Evolutionary conservation across 2,797 vertebrate species (phyloP).

Genomic region (Chiloscyllium punctatum): DNA sequence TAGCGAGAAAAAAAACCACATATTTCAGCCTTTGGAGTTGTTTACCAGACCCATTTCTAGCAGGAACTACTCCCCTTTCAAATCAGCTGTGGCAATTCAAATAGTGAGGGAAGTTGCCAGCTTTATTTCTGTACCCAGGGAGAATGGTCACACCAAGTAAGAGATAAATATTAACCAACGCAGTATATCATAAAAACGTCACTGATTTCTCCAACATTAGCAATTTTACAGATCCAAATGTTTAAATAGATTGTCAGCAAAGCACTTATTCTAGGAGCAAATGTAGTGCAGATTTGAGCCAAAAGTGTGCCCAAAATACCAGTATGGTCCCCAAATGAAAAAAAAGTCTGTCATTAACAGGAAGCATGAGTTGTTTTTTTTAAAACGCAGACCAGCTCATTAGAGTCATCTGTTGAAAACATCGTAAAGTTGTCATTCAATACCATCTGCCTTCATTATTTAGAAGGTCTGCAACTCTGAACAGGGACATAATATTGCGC

Average conservation of each 20-base stretch:
- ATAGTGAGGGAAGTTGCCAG: background rate
- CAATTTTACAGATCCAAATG: background rate
- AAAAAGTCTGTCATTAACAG: background rate
- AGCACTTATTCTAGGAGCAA: background rate
- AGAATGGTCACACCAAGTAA: too few species aligned
- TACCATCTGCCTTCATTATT: slow-evolving; percentile 4
- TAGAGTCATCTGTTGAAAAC: background rate
- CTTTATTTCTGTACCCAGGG: background rate
- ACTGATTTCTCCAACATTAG: background rate
- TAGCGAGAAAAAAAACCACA: too few species aligned
- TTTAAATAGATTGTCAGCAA: background rate
- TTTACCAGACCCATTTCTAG: background rate
- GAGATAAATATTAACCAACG: background rate
- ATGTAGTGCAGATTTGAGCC: background rate
- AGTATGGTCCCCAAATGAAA: background rate
- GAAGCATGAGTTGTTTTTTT: background rate
- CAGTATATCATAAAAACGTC: background rate
- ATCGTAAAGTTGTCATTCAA: background rate
- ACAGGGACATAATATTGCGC: background rate
- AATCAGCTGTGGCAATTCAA: background rate
- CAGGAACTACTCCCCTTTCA: background rate
- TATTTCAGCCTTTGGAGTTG: background rate
- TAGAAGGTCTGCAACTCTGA: background rate
- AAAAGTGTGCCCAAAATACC: background rate
- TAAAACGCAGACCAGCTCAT: background rate